phyloP scores from a whole-genome alignment of 2,888 invertebrate genomes.

The Mesorhabditis sp. region DNA sequence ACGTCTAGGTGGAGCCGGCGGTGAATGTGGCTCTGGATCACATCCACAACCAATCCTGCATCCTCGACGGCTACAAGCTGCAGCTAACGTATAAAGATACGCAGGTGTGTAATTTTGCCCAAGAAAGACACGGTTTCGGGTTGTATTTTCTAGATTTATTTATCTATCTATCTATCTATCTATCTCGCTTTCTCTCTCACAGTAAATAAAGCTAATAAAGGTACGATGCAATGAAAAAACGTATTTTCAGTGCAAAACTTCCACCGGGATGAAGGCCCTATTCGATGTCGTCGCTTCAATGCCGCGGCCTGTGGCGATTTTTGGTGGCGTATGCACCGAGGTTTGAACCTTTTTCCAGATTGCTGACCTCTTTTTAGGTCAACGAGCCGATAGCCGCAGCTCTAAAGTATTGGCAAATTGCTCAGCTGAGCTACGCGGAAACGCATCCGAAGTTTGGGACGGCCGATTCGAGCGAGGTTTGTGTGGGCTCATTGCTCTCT shows the following conservation, averaged over 20 bases:
- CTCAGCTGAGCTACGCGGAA: conserved; percentile 63
- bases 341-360: conserved; percentile 10
- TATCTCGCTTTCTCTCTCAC: background rate
- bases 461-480: conserved; percentile 47
- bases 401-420: conserved; percentile 86
- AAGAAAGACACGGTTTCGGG: background rate
- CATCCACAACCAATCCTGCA: conserved; percentile 39
- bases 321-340: conserved; percentile 54
- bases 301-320: conserved; percentile 49
- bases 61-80: conserved; percentile 45
- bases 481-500: conserved; percentile 2
- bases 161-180: background rate
- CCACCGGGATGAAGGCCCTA: conserved; percentile 53
- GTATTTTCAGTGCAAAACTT: conserved; percentile 51
- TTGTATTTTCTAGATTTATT: background rate
- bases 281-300: conserved; percentile 51
- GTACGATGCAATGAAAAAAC: background rate
- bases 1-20: conserved; percentile 34
- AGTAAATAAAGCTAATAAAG: background rate
- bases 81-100: conserved; percentile 51
- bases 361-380: conserved; percentile 26
- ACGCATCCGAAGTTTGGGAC: conserved; percentile 56
- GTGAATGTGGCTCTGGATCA: conserved; percentile 46
- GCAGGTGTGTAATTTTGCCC: conserved; percentile 32
- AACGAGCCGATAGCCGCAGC: conserved; percentile 57